Evolutionary conservation across 2,888 invertebrate species (phyloP).

Genomic region (Pammene fasciana): DNA sequence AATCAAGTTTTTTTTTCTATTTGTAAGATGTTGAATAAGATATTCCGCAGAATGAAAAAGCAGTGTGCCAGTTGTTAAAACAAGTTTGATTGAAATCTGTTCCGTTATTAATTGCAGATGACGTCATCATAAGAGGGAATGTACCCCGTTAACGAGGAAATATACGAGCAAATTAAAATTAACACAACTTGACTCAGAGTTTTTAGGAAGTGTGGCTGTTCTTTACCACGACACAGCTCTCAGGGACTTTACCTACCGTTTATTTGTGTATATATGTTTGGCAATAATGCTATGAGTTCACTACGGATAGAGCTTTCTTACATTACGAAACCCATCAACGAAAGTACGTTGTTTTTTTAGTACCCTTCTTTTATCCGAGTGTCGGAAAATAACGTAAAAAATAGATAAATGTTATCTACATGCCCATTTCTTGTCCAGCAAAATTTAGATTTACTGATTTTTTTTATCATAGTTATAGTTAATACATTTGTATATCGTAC

Average conservation of each 20-base stretch:
- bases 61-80: too few species aligned
- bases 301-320: conserved; percentile 8
- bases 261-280: conserved; percentile 6
- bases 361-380: neutral
- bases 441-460: too few species aligned
- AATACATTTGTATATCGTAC: too few species aligned
- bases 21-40: too few species aligned
- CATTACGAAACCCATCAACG: neutral
- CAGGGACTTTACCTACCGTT: conserved; percentile 22
- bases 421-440: too few species aligned
- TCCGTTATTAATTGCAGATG: neutral
- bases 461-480: too few species aligned
- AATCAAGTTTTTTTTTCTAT: too few species aligned
- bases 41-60: neutral
- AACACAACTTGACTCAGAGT: conserved; percentile 6
- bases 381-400: neutral
- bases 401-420: too few species aligned
- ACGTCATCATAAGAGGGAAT: conserved; percentile 7
- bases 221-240: neutral
- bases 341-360: neutral
- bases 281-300: neutral
- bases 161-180: too few species aligned
- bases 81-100: too few species aligned
- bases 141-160: neutral
- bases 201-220: conserved; percentile 2